Base-by-base conservation (phyloP, 2,888 invertebrate genomes). In the Calliopum simillimum region DNA sequence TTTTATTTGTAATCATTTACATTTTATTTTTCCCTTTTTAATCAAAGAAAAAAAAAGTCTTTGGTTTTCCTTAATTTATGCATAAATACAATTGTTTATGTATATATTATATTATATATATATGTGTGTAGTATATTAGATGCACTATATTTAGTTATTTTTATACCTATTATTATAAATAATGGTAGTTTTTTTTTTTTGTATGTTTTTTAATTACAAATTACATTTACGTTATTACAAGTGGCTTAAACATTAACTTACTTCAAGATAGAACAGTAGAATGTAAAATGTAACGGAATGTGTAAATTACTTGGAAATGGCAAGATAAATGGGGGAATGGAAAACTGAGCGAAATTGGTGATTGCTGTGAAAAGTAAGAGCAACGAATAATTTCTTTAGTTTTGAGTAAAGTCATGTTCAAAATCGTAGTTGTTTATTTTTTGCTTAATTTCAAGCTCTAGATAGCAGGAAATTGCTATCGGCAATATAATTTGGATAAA, bases 31-130 rank as follows among this genome's bases (percentile, higher is more conserved):
- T 73, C 55, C 58, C 72, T 75, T 76, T 75, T 77, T 74, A 78
- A 79, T 79, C 81, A 81, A 84, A 83, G 80, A 82, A 84, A 77
- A 82, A 78, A 84, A 84, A 84, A 84, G 84, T 85, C 84, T 84
- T 84, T 85, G 83, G 84, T 84, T 84, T 76, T 82, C 84, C 82
- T 84, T 82, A 74, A 81, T 74, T 74, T 71, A 73, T 76, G 76
- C 73, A 73, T 78, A 81, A 75, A 78, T 78, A 78, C 77, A 80
- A 78, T 75, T 77, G 75, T 76, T 44, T 73, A 74, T 73, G 70
- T 73, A 74, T 73, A 53, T 71, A 68, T 75, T 71, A 71, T 44
- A 25, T 67, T 49, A 49, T 47, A 44, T 41, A 62, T 67, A 56
- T 59, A 44, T 71, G 68, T 33, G 41, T 76, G 47, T 66, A 51